Conservation (phyloP, 2,888 invertebrate species). For the Phalera bucephala region DNA sequence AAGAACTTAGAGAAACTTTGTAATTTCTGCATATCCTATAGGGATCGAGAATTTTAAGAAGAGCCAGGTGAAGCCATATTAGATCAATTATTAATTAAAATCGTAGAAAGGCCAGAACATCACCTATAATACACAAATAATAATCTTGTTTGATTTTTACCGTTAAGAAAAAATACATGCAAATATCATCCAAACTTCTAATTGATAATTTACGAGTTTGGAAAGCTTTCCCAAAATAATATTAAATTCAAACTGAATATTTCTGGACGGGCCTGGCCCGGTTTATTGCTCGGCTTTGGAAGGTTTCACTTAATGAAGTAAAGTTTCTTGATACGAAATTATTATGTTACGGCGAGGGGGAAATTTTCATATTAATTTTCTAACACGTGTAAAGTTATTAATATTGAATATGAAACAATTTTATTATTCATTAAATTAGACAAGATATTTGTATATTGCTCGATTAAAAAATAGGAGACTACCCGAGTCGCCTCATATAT, state of each 20-base stretch:
- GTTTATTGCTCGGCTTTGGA: constrained; percentile 8
- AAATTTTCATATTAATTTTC: background rate
- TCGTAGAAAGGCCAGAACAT: too few species aligned
- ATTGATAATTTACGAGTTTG: constrained; percentile 50
- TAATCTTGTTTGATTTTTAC: too few species aligned
- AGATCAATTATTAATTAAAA: too few species aligned
- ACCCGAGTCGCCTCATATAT: too few species aligned
- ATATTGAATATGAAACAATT: background rate
- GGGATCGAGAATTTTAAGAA: too few species aligned
- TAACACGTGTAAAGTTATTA: background rate
- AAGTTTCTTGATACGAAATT: constrained; percentile 15
- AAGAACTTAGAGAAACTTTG: too few species aligned
- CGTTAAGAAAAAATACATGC: constrained; percentile 14
- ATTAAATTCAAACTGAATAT: constrained; percentile 34
- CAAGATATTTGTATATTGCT: background rate
- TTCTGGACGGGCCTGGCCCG: constrained; percentile 12
- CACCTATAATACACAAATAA: too few species aligned
- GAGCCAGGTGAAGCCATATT: too few species aligned
- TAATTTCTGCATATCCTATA: too few species aligned
- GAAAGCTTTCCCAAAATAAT: constrained; percentile 27
- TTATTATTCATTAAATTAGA: background rate
- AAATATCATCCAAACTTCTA: constrained; percentile 41
- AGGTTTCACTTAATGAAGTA: constrained; percentile 16
- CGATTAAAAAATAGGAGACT: background rate
- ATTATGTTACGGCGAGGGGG: constrained; percentile 1